Evolutionary conservation across 2,888 invertebrate genomes (phyloP), one percentile per base, ranked within the genome.

Genomic region (Odontocolon sp.): DNA sequence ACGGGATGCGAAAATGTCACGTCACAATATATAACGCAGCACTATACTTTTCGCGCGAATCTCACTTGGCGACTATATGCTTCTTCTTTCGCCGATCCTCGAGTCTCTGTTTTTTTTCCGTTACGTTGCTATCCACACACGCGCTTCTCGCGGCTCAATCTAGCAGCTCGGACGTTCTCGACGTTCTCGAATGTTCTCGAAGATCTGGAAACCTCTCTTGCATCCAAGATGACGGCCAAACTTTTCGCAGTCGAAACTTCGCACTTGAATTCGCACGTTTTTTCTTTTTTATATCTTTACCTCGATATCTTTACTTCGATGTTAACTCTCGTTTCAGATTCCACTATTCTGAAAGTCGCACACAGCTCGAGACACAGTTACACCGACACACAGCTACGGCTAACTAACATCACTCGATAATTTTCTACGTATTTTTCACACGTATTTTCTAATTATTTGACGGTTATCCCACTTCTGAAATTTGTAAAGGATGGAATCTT

Each of bases 381-480:
- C 8, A 8, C 52, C 23, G 52, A 50, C 52, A 50, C 26, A 28
- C 52, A 50, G 52, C 23, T 50, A 50, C 31, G 14, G 52, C 21
- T 50, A 28, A 50, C 52, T 8, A 2, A 50, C 52, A 50, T 21
- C 23, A 50, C 23, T 50, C 3, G 52, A 50, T 23, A 36, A 36
- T 8, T 9, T n/a, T 36, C n/a, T n/a, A 6, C 52, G 11, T 28
- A 5, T 42, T 14, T 16, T 11, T 42, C 9, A 4, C 42, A 9
- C 11, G 14, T 42, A 42, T 14, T 42, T 16, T 9, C 14, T 16
- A 9, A 5, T 9, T 16, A 42, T 42, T 14, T 14, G 23, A 11
- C 11, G 52, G 52, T 52, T 28, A 52, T 52, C 26, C 52, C 23
- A 52, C 31, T 52, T 52, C 52, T 52, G 52, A 52, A 14, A 21